phyloP scores from a whole-genome alignment of 2,888 invertebrate species.

The Andricus curvator region DNA sequence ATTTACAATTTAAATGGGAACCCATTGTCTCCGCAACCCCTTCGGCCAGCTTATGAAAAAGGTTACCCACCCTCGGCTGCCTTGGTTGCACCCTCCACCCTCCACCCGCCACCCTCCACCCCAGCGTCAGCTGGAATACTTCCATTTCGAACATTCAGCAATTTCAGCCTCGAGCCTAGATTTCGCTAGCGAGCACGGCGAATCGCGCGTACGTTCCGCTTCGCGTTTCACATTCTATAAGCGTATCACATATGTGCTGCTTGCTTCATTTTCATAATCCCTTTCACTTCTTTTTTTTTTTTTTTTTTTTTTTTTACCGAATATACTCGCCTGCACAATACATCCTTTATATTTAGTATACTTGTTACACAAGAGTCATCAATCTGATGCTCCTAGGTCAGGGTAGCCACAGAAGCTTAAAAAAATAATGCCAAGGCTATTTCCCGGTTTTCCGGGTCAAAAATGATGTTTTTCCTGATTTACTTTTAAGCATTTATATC shows the following conservation, averaged over 20 bases:
- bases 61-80: slow-evolving; percentile 44
- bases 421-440: too few relatives aligned
- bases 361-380: too few relatives aligned
- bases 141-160: slow-evolving; percentile 71
- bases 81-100: slow-evolving; percentile 47
- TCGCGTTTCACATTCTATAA: slow-evolving; percentile 9
- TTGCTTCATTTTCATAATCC: slow-evolving; percentile 1
- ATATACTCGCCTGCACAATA: neutral
- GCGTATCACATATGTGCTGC: neutral
- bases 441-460: too few relatives aligned
- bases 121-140: slow-evolving; percentile 70
- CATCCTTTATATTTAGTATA: too few relatives aligned
- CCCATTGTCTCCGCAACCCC: slow-evolving; percentile 69
- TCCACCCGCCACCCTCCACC: slow-evolving; percentile 46
- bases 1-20: slow-evolving; percentile 75
- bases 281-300: neutral
- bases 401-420: too few relatives aligned
- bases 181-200: slow-evolving; percentile 48
- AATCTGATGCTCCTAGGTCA: too few relatives aligned
- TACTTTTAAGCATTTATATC: too few relatives aligned
- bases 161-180: slow-evolving; percentile 60
- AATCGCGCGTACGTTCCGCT: slow-evolving; percentile 41
- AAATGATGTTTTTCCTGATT: too few relatives aligned
- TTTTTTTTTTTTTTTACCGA: neutral
- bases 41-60: slow-evolving; percentile 67